These are phyloP conservation scores for Manis crassicaudata DNA, from an alignment of 2,797 vertebrate genomes.

Conservation along the genomic window DNA sequence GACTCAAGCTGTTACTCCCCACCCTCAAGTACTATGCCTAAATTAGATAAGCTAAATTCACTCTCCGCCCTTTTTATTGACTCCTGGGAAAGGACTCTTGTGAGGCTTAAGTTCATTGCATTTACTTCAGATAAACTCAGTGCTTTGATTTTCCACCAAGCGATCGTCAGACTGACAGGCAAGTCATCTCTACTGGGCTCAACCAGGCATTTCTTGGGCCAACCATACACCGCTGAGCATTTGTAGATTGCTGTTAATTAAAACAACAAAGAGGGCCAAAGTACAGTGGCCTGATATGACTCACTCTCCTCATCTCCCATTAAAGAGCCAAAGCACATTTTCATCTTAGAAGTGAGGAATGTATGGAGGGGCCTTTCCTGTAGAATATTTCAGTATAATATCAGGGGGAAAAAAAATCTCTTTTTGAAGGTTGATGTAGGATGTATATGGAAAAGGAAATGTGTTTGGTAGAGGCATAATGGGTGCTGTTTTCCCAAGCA, in stretches of 20 bases:
- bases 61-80: slow-evolving; percentile 40
- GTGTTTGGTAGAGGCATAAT: not conserved
- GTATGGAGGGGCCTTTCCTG: not conserved
- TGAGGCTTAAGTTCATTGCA: slow-evolving; percentile 30
- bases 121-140: slow-evolving; percentile 31
- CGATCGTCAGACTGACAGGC: not conserved
- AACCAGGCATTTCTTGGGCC: not conserved
- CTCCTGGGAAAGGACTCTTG: slow-evolving; percentile 1
- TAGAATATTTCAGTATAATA: not conserved
- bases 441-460: not conserved
- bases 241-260: not conserved
- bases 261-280: not conserved
- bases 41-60: slow-evolving; percentile 35
- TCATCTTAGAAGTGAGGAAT: not conserved
- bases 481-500: not conserved
- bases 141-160: not conserved
- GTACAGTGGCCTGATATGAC: not conserved
- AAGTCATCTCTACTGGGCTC: not conserved
- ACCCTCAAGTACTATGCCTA: not conserved
- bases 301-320: not conserved
- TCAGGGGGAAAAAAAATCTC: not conserved
- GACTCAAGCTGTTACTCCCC: not conserved
- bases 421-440: not conserved
- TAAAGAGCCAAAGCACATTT: slow-evolving; percentile 14
- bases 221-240: not conserved